phyloP scores from a whole-genome alignment of 1,140 invertebrate species.

The Aphidius gifuensis region DNA sequence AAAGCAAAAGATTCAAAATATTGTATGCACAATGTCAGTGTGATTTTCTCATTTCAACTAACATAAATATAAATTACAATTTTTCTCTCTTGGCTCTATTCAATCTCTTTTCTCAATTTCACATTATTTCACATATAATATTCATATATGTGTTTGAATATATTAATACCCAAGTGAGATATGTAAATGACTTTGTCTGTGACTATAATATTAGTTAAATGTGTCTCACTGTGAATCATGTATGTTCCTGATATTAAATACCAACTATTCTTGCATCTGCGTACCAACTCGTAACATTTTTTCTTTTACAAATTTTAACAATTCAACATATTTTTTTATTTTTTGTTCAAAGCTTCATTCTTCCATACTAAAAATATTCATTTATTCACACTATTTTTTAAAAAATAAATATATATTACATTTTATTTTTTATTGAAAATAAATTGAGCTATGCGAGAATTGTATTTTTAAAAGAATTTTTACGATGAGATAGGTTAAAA shows the following conservation, averaged over 20 bases:
- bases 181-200: conserved; percentile 33
- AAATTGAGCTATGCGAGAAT: no score
- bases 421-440: no score
- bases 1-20: no score
- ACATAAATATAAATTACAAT: not conserved
- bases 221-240: conserved; percentile 47
- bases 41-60: no score
- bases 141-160: conserved; percentile 53
- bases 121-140: conserved; percentile 35
- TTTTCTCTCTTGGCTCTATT: conserved; percentile 2
- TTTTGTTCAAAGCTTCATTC: conserved; percentile 9
- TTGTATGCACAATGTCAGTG: no score
- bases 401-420: no score
- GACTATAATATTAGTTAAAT: conserved; percentile 49
- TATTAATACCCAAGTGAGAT: conserved; percentile 52
- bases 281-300: conserved; percentile 17
- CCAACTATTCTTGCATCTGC: conserved; percentile 50
- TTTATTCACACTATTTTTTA: no score
- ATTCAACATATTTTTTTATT: conserved; percentile 11
- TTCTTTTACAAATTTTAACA: conserved; percentile 9
- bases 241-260: conserved; percentile 52
- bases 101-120: not conserved
- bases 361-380: not conserved
- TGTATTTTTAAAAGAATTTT: no score
- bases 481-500: no score